Evolutionary conservation across 2,888 invertebrate species (phyloP).

Genomic region (Clunio marinus): DNA sequence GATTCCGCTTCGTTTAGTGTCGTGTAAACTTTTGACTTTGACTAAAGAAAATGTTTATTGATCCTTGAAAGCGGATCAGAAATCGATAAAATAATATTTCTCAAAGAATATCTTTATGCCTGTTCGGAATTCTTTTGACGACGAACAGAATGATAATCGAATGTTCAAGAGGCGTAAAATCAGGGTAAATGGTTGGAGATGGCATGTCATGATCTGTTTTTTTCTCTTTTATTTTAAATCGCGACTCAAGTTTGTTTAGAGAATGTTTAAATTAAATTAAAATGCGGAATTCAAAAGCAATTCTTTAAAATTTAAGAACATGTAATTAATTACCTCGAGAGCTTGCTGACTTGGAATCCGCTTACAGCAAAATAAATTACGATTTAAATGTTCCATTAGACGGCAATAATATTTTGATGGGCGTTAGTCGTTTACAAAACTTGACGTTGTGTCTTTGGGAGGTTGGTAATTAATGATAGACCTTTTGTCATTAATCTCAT

Average conservation of each 20-base stretch:
- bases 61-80: not conserved
- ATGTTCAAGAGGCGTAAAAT: not conserved
- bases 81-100: not conserved
- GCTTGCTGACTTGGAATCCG: not conserved
- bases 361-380: not conserved
- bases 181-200: no score
- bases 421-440: not conserved
- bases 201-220: no score
- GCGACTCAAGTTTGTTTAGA: no score
- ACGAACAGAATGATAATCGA: not conserved
- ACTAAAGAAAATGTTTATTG: not conserved
- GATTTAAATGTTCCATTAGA: not conserved
- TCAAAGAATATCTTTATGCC: not conserved
- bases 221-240: no score
- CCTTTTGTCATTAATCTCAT: not conserved
- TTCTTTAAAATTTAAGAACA: no score
- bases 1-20: no score
- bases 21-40: no score
- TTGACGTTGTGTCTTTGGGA: not conserved
- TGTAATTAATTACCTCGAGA: not conserved
- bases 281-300: no score
- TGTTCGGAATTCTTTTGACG: not conserved
- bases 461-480: conserved; percentile 5
- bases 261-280: no score
- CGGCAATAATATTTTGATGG: conserved; percentile 9